Conservation (phyloP, 2,888 invertebrate genomes). For the Conops quadrifasciatus region DNA sequence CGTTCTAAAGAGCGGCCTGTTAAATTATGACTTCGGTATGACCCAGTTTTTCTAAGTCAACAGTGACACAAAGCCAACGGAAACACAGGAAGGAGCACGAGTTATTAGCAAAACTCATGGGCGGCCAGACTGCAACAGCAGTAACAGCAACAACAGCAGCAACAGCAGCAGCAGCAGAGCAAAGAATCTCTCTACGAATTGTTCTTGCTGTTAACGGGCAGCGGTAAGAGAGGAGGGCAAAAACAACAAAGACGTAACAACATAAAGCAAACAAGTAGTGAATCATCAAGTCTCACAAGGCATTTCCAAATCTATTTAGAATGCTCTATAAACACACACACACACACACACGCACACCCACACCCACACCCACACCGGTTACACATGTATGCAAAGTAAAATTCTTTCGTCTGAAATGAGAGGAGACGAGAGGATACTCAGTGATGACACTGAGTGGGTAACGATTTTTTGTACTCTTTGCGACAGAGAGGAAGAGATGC, state of each 20-base stretch:
- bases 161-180: neutral
- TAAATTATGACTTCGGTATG: constrained; percentile 8
- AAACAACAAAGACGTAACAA: neutral
- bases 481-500: too few species aligned
- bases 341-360: constrained; percentile 6
- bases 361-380: too few species aligned
- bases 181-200: too few species aligned
- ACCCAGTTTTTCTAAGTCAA: constrained; percentile 6
- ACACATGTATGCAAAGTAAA: neutral
- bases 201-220: too few species aligned
- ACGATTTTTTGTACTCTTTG: too few species aligned
- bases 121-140: neutral
- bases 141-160: neutral
- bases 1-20: neutral
- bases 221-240: neutral
- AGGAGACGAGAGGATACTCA: too few species aligned
- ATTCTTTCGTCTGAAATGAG: too few species aligned
- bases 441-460: too few species aligned
- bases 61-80: neutral
- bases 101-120: constrained; percentile 30
- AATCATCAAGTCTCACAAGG: constrained; percentile 25
- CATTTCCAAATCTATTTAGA: constrained; percentile 29
- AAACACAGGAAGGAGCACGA: constrained; percentile 19
- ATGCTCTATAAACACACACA: neutral
- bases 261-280: constrained; percentile 22